Base-by-base conservation (phyloP, 2,888 invertebrate genomes). In the Sericinus montela region DNA sequence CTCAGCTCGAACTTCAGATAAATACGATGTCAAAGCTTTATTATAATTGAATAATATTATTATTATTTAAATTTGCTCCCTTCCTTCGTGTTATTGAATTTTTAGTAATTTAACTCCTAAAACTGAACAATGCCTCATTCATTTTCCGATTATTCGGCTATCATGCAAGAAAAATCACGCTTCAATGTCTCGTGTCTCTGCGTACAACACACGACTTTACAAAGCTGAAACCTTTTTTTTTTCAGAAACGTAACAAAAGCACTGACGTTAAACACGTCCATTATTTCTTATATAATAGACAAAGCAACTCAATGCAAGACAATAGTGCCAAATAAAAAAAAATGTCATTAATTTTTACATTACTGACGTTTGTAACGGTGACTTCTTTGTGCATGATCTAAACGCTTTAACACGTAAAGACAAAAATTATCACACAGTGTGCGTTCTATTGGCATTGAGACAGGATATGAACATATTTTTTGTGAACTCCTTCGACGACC, bases 231-330 rank as follows among this genome's bases (percentile, higher is more conserved):
- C 63, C 60, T 59, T 66, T 19, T n/a, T n/a, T n/a, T n/a, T 74
- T 84, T 75, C 72, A 66, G 69, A 69, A 71, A 67, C 61, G 45
- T 62, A 72, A 87, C 85, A 88, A 88, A 83, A 78, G 83, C 66
- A 63, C 58, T 78, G 84, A 86, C 78, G 79, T 75, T 88, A 86
- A 87, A 88, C 88, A 87, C 77, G 75, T 75, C 83, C 75, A 87
- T 88, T 88, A 87, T 88, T 77, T 69, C 75, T 61, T 74, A 62
- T 65, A 70, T 76, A 83, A 80, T 79, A 86, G 85, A 87, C 85
- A 87, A 88, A 84, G 81, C 65, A 72, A 78, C 78, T 75, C 75
- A 74, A 75, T 80, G 67, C 72, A 63, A 87, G 73, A 87, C 87
- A 88, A 87, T 76, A 62, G 74, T 54, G 52, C 60, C 65, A 70